Evolutionary conservation across 2,888 invertebrate species (phyloP).

Genomic region (Hybos culiciformis): DNA sequence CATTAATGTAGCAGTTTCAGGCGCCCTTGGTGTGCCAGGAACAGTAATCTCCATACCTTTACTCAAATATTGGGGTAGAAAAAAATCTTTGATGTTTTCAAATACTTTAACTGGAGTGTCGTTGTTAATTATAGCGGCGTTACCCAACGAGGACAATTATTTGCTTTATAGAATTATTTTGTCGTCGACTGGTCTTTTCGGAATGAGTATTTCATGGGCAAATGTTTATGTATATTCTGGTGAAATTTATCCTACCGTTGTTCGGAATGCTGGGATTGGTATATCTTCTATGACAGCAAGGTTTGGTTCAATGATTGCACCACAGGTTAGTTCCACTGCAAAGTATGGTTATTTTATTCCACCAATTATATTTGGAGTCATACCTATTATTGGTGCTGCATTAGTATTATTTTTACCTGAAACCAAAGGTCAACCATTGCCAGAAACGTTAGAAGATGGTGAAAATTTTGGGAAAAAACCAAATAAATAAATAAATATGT

Average conservation of each 20-base stretch:
- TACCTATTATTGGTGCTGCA: conserved; percentile 52
- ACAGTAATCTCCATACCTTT: conserved; percentile 51
- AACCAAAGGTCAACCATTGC: conserved; percentile 40
- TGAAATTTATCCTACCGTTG: conserved; percentile 79
- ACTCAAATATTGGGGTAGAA: conserved; percentile 51
- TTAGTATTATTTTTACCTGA: conserved; percentile 57
- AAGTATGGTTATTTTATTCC: conserved; percentile 43
- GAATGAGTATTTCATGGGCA: conserved; percentile 71
- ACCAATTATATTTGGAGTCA: conserved; percentile 55
- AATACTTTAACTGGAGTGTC: conserved; percentile 47
- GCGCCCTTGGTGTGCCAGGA: conserved; percentile 52
- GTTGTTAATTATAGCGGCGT: conserved; percentile 48
- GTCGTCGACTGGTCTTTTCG: conserved; percentile 63
- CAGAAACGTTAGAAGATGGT: conserved; percentile 53
- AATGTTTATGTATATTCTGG: conserved; percentile 78
- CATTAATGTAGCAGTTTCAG: conserved; percentile 70
- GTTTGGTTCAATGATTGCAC: conserved; percentile 73
- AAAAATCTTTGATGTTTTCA: conserved; percentile 47
- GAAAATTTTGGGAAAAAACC: not conserved
- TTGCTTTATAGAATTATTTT: conserved; percentile 44
- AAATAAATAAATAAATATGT: no score
- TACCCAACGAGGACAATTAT: conserved; percentile 24
- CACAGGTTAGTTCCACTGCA: conserved; percentile 49
- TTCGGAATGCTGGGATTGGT: conserved; percentile 77
- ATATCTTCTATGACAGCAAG: conserved; percentile 73